phyloP scores from a whole-genome alignment of 2,797 vertebrate species.

The Sebastes baramenuke region DNA sequence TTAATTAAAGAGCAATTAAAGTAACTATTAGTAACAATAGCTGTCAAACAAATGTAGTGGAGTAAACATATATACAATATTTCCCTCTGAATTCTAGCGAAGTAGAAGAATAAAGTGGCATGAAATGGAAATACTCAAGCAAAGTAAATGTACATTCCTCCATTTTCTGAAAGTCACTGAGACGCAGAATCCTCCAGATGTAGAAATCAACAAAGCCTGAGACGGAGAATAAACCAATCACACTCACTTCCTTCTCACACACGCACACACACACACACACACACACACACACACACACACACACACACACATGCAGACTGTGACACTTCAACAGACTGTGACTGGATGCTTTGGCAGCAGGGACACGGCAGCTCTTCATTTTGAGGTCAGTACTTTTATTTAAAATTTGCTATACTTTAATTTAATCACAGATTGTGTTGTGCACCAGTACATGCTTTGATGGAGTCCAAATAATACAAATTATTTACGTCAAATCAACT shows the following conservation, averaged over 20 bases:
- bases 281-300: neutral
- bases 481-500: fast-evolving
- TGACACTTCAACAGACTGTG: neutral
- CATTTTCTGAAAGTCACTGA: neutral
- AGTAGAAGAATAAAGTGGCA: neutral
- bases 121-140: neutral
- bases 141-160: neutral
- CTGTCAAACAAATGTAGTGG: neutral
- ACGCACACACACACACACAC: neutral
- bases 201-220: constrained; percentile 15
- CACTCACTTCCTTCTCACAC: constrained; percentile 48
- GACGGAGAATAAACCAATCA: constrained; percentile 40
- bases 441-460: neutral
- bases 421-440: neutral
- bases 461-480: fast-evolving
- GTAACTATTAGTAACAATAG: neutral
- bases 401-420: neutral
- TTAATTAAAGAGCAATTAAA: too few species aligned
- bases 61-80: fast-evolving
- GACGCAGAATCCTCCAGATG: neutral
- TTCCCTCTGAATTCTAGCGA: neutral
- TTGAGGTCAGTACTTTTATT: constrained; percentile 30
- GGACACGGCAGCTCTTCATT: neutral
- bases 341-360: neutral
- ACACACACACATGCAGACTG: neutral